phyloP scores from a whole-genome alignment of 1,140 invertebrate genomes.

The Pararge aegeria region DNA sequence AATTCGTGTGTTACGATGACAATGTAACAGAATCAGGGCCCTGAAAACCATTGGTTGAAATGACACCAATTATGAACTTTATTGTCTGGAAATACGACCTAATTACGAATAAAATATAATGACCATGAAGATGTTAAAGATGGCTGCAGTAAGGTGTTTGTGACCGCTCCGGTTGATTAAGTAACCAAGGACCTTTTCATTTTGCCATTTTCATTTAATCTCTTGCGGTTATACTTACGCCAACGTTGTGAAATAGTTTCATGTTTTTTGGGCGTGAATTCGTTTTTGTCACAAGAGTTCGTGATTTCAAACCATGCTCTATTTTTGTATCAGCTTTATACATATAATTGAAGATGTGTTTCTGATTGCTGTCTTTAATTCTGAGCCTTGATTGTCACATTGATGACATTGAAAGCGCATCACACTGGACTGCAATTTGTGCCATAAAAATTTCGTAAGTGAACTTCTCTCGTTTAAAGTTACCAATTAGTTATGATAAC shows the following conservation, averaged over 20 bases:
- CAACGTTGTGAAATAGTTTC: neutral
- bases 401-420: too few relatives aligned
- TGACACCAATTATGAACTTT: too few relatives aligned
- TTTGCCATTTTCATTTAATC: slow-evolving; percentile 19
- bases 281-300: slow-evolving; percentile 6
- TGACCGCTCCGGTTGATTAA: slow-evolving; percentile 19
- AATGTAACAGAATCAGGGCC: too few relatives aligned
- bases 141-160: slow-evolving; percentile 10
- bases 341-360: too few relatives aligned
- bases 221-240: slow-evolving; percentile 17
- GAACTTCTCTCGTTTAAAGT: too few relatives aligned
- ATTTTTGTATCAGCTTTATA: neutral
- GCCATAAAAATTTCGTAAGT: too few relatives aligned
- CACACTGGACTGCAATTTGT: too few relatives aligned
- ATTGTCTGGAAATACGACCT: neutral
- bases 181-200: slow-evolving; percentile 27
- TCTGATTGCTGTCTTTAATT: too few relatives aligned
- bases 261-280: slow-evolving; percentile 8
- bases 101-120: neutral
- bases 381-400: too few relatives aligned
- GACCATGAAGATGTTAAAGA: slow-evolving; percentile 1
- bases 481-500: too few relatives aligned
- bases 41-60: too few relatives aligned
- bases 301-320: neutral
- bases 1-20: too few relatives aligned